Percentiles rank a stretch among this genome's conserved stretches.
Conservation (phyloP, 2,113 vertebrate species). For the Gasterosteus nipponicus region DNA sequence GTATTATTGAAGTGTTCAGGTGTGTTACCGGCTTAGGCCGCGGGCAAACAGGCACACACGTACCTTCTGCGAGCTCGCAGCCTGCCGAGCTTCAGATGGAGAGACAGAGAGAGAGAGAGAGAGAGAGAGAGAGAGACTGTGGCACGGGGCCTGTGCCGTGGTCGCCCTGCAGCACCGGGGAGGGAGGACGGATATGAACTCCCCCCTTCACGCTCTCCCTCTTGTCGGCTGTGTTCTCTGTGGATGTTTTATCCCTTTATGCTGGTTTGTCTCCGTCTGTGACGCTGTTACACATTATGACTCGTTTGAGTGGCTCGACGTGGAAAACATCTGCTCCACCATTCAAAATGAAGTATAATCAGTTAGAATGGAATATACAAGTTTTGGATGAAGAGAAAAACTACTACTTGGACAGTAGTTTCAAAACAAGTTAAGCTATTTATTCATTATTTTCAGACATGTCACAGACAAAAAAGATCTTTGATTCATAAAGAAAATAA, state of each 20-base stretch:
- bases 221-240: slow-evolving; percentile 3
- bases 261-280: slow-evolving; percentile 6
- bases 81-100: slow-evolving; percentile 47
- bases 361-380: not conserved
- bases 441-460: no score
- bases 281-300: slow-evolving; percentile 1
- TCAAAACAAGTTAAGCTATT: not conserved
- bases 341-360: not conserved
- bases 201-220: slow-evolving; percentile 21
- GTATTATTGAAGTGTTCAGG: slow-evolving; percentile 42
- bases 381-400: not conserved
- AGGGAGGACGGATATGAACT: slow-evolving; percentile 46
- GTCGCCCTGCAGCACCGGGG: slow-evolving; percentile 41
- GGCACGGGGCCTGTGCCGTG: slow-evolving; percentile 27
- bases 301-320: not conserved
- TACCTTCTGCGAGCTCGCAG: slow-evolving; percentile 37
- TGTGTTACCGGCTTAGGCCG: slow-evolving; percentile 38
- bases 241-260: slow-evolving; percentile 17
- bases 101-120: slow-evolving; percentile 31
- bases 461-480: not conserved
- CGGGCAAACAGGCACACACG: slow-evolving; percentile 42
- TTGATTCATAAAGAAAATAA: not conserved
- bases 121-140: not conserved
- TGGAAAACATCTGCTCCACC: slow-evolving; percentile 6
- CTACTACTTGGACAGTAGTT: not conserved